Percentiles rank a stretch among this genome's conserved stretches.
These are phyloP conservation scores for Melitaea athalia DNA, from an alignment of 2,888 invertebrate species.

Conservation along the genomic window DNA sequence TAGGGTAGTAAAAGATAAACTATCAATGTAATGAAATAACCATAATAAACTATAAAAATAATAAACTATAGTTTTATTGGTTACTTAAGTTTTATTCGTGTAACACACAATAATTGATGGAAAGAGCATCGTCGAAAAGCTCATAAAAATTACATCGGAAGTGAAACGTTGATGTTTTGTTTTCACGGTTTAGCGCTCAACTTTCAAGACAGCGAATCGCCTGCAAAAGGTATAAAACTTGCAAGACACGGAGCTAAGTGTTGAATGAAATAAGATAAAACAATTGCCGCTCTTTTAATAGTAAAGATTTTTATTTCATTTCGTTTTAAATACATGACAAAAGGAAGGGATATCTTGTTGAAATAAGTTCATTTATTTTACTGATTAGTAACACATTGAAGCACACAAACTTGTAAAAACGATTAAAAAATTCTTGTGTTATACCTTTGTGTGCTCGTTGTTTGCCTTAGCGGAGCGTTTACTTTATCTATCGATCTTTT, in stretches of 20 bases:
- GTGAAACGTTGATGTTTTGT: slow-evolving; percentile 5
- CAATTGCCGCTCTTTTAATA: neutral
- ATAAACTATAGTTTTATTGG: neutral
- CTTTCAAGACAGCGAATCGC: slow-evolving; percentile 7
- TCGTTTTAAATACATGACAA: neutral
- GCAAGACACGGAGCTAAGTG: slow-evolving; percentile 12
- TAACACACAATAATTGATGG: slow-evolving; percentile 1
- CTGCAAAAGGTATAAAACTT: slow-evolving; percentile 12
- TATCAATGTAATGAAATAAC: no score
- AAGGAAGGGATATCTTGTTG: neutral
- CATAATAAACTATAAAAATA: neutral
- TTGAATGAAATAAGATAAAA: neutral
- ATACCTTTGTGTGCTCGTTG: no score
- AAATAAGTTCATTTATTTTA: neutral
- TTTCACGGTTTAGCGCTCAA: slow-evolving; percentile 2
- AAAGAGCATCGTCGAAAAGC: slow-evolving; percentile 10
- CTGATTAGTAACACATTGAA: neutral
- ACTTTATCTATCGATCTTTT: no score
- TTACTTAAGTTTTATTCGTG: slow-evolving; percentile 8
- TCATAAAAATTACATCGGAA: slow-evolving; percentile 12
- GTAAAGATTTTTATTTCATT: neutral
- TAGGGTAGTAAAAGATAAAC: no score
- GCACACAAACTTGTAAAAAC: neutral
- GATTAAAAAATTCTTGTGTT: no score
- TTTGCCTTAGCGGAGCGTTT: no score